Conservation (phyloP, 2,113 vertebrate genomes). For the Dermatemys mawii region DNA sequence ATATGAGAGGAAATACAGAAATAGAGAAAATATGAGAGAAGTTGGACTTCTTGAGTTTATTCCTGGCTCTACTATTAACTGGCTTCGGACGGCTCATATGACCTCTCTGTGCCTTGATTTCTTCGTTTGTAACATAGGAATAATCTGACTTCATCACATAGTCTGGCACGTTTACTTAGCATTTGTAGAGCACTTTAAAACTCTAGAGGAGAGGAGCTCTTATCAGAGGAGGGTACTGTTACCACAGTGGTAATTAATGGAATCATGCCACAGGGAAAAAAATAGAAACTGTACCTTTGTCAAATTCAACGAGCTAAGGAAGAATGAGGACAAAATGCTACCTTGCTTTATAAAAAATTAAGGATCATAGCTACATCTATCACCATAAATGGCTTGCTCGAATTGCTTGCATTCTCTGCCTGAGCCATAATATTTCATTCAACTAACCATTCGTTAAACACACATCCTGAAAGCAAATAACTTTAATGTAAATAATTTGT, state of each 20-base stretch:
- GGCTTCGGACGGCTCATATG: slow-evolving; percentile 27
- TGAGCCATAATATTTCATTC: slow-evolving; percentile 73
- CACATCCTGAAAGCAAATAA: slow-evolving; percentile 76
- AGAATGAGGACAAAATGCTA: slow-evolving; percentile 59
- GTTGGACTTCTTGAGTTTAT: background rate
- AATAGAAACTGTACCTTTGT: slow-evolving; percentile 65
- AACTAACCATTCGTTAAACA: slow-evolving; percentile 72
- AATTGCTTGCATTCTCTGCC: slow-evolving; percentile 65
- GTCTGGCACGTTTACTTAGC: background rate
- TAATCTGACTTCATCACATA: slow-evolving; percentile 7
- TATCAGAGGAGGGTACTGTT: slow-evolving; percentile 38
- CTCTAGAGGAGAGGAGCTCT: slow-evolving; percentile 13
- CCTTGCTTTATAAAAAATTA: slow-evolving; percentile 59
- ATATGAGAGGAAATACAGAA: background rate
- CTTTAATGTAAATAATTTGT: slow-evolving; percentile 73
- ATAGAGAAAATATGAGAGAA: background rate
- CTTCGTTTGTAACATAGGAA: background rate
- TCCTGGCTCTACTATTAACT: slow-evolving; percentile 16
- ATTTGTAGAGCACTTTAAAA: slow-evolving; percentile 18
- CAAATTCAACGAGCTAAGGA: slow-evolving; percentile 53
- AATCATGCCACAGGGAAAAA: slow-evolving; percentile 36
- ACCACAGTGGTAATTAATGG: slow-evolving; percentile 26
- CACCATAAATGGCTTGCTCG: slow-evolving; percentile 68
- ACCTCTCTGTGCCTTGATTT: background rate
- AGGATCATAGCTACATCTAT: slow-evolving; percentile 66